phyloP scores from a whole-genome alignment of 2,113 vertebrate genomes.

The Hepsetus odoe region DNA sequence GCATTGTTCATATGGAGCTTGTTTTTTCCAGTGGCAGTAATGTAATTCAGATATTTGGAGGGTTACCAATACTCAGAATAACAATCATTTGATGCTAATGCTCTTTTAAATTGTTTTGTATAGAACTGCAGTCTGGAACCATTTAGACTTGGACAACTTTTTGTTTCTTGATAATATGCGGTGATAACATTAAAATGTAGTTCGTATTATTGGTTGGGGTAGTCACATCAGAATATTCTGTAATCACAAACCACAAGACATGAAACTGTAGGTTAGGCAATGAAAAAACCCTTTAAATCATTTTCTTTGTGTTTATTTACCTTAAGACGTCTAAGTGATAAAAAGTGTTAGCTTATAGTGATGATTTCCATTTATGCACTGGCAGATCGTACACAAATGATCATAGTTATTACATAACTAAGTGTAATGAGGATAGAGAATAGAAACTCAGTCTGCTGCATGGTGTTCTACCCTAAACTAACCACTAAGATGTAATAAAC shows the following conservation, averaged over 20 bases:
- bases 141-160: constrained; percentile 1
- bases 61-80: not conserved
- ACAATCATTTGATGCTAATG: not conserved
- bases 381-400: too few species aligned
- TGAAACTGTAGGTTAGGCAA: not conserved
- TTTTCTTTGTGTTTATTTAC: not conserved
- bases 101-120: not conserved
- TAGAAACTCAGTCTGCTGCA: too few species aligned
- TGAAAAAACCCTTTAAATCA: not conserved
- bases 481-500: too few species aligned
- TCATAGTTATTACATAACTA: too few species aligned
- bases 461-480: too few species aligned
- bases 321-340: not conserved
- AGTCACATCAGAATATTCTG: not conserved
- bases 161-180: not conserved
- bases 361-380: too few species aligned
- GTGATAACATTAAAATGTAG: constrained; percentile 4
- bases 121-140: not conserved
- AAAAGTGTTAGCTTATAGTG: not conserved
- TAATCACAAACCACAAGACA: not conserved
- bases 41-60: not conserved
- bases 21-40: not conserved
- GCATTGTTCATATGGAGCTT: not conserved
- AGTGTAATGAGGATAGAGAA: too few species aligned
- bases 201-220: not conserved